Conservation (phyloP, 2,113 vertebrate species). For the Lanius ludovicianus region DNA sequence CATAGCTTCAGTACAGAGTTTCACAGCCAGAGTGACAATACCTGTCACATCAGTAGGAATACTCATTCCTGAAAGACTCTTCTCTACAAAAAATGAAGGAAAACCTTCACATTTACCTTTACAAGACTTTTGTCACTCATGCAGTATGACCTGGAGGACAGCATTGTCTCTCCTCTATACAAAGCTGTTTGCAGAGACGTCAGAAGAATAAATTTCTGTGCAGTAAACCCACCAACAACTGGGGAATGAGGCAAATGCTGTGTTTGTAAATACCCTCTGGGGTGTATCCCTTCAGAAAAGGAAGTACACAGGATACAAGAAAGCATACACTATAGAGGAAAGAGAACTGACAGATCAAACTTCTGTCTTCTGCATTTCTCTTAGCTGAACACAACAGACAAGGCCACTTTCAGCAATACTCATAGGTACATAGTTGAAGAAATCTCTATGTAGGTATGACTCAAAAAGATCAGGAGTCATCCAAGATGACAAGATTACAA, state of each 20-base stretch:
- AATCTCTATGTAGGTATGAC: neutral
- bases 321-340: neutral
- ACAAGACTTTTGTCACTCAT: neutral
- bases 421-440: neutral
- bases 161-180: neutral
- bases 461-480: neutral
- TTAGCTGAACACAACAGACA: neutral
- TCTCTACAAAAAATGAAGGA: neutral
- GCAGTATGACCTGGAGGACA: neutral
- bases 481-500: neutral
- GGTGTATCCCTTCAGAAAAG: neutral
- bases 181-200: neutral
- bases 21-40: neutral
- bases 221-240: neutral
- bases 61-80: neutral
- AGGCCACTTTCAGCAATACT: neutral
- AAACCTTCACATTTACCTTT: neutral
- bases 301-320: too few species aligned
- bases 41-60: neutral
- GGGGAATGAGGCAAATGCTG: neutral
- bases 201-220: neutral
- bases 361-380: neutral
- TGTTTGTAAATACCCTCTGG: neutral
- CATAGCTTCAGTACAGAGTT: neutral
- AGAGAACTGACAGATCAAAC: neutral